phyloP scores from a whole-genome alignment of 2,888 invertebrate genomes.

The Atethmia centrago region DNA sequence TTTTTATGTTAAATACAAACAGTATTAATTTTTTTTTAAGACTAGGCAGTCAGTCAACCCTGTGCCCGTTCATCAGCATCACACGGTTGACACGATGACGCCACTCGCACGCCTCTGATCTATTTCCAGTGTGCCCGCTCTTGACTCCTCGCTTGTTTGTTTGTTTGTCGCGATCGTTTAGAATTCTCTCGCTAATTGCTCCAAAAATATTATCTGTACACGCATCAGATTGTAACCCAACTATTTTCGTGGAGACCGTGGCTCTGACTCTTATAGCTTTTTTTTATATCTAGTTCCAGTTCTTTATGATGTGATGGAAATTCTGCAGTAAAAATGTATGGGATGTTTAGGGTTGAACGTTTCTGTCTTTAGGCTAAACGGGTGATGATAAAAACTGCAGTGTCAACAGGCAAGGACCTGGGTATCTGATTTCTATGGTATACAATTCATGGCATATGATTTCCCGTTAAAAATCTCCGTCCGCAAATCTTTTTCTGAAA shows the following conservation, averaged over 20 bases:
- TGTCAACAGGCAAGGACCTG: too few relatives aligned
- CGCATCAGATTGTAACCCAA: constrained; percentile 61
- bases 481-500: background rate
- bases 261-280: constrained; percentile 28
- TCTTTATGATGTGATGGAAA: constrained; percentile 18
- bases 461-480: background rate
- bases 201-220: constrained; percentile 70
- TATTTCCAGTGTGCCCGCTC: constrained; percentile 79
- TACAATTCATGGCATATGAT: too few relatives aligned
- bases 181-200: constrained; percentile 76
- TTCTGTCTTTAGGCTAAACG: background rate
- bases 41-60: constrained; percentile 49
- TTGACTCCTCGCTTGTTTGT: constrained; percentile 77
- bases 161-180: constrained; percentile 75
- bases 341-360: background rate
- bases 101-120: constrained; percentile 71
- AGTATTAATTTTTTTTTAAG: background rate
- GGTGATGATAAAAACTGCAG: background rate
- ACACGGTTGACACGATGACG: constrained; percentile 72
- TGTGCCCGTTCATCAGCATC: constrained; percentile 55
- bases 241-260: constrained; percentile 46
- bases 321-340: background rate
- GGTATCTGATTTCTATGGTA: background rate
- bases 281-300: constrained; percentile 34
- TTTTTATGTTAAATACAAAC: background rate